Evolutionary conservation across 2,888 invertebrate species (phyloP).

Genomic region (Cremastobaeus sp.): DNA sequence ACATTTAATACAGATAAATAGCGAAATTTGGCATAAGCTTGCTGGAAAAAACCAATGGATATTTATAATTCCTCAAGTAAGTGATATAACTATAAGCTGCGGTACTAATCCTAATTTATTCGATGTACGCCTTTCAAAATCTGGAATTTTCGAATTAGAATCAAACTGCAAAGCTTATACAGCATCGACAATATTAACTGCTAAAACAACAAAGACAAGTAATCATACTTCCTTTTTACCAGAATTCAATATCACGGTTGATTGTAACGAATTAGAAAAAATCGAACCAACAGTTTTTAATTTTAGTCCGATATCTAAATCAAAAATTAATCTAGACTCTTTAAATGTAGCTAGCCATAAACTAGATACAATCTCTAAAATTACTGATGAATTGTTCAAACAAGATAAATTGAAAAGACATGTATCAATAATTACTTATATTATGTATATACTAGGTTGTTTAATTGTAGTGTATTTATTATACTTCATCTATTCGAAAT

Average conservation of each 20-base stretch:
- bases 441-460: background rate
- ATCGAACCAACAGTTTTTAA: background rate
- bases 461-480: background rate
- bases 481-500: background rate
- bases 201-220: background rate
- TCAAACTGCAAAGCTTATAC: slow-evolving; percentile 8
- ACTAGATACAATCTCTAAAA: background rate
- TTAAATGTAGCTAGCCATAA: slow-evolving; percentile 5
- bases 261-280: background rate
- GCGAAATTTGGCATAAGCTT: slow-evolving; percentile 13
- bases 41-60: background rate
- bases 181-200: background rate
- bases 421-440: background rate
- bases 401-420: background rate
- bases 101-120: background rate
- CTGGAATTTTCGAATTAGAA: background rate
- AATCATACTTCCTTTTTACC: slow-evolving; percentile 8
- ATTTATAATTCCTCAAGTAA: background rate
- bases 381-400: slow-evolving; percentile 1
- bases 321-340: slow-evolving; percentile 6
- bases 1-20: background rate
- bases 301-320: background rate
- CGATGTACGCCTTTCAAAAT: background rate
- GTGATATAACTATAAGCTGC: background rate
- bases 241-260: background rate